Evolutionary conservation across 2,113 vertebrate species (phyloP).

Genomic region (Tupaia chinensis): DNA sequence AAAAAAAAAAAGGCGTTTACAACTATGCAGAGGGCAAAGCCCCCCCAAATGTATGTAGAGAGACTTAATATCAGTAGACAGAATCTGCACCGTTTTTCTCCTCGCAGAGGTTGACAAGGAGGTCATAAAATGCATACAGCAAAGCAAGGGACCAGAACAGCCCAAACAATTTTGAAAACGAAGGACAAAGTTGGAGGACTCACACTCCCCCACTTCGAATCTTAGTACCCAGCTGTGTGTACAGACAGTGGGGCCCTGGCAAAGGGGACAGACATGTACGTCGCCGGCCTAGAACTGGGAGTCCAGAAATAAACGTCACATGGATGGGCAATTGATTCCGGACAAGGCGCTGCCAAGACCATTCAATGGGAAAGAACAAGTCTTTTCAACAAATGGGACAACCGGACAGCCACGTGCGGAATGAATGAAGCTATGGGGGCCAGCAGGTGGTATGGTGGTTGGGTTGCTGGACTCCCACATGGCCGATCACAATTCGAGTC

Average conservation of each 20-base stretch:
- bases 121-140: neutral
- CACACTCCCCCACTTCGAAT: neutral
- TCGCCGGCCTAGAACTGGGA: neutral
- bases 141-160: neutral
- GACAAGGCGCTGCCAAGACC: slow-evolving; percentile 60
- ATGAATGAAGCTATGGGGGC: neutral
- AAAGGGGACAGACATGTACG: neutral
- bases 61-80: no score
- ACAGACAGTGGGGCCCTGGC: neutral
- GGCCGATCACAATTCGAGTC: no score
- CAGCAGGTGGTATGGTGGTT: no score
- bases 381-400: slow-evolving; percentile 34
- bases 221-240: slow-evolving; percentile 61
- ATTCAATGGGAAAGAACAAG: slow-evolving; percentile 25
- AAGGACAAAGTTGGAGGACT: neutral
- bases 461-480: no score
- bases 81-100: no score
- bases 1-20: neutral
- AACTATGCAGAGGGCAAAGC: neutral
- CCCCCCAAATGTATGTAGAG: neutral
- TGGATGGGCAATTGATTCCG: slow-evolving; percentile 63
- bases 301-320: slow-evolving; percentile 73
- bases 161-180: neutral
- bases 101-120: neutral
- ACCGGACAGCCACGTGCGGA: neutral